Conservation (phyloP, 2,888 invertebrate species). For the Perizoma affinitatum region DNA sequence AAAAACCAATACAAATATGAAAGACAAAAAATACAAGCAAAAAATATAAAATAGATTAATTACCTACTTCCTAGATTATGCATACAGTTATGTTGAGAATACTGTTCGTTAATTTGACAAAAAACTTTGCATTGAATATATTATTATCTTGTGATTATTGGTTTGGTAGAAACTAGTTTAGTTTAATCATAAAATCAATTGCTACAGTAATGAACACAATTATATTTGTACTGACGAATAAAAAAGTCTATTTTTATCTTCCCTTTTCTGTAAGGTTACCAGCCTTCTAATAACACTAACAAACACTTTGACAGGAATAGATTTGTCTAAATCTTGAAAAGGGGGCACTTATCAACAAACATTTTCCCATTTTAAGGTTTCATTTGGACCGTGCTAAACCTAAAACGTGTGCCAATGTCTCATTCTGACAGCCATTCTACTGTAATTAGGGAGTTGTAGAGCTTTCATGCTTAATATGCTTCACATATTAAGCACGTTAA, state of each 20-base stretch:
- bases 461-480: too few species aligned
- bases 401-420: too few species aligned
- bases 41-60: constrained; percentile 60
- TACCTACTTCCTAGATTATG: constrained; percentile 57
- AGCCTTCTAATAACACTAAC: too few species aligned
- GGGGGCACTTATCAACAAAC: too few species aligned
- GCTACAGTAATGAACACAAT: constrained; percentile 29
- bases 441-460: too few species aligned
- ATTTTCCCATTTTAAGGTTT: too few species aligned
- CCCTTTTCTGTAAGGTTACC: too few species aligned
- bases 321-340: too few species aligned
- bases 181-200: constrained; percentile 33
- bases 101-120: constrained; percentile 34
- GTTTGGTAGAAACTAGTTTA: constrained; percentile 39
- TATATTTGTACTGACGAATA: neutral
- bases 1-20: constrained; percentile 38
- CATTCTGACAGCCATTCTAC: too few species aligned
- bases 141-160: constrained; percentile 35
- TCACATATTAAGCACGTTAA: too few species aligned
- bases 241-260: neutral
- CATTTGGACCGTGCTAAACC: too few species aligned
- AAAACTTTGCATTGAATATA: constrained; percentile 43
- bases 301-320: too few species aligned
- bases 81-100: constrained; percentile 57
- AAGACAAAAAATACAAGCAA: constrained; percentile 40